A percentile compares a stretch with the other conserved stretches of the same genome.
phyloP scores from a whole-genome alignment of 2,797 vertebrate species.

The Aphelocoma californica region DNA sequence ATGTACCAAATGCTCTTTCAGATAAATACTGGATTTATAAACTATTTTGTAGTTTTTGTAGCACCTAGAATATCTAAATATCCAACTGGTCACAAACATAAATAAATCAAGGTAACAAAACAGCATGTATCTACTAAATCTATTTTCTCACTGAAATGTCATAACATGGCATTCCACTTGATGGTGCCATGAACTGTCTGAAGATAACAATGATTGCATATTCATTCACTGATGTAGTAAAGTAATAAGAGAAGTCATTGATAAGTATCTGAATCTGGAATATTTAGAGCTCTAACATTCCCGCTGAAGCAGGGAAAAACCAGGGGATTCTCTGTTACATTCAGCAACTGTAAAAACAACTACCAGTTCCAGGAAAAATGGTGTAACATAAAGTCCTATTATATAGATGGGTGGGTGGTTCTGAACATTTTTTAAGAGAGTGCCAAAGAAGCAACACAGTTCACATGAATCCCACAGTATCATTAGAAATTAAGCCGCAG shows the following conservation, averaged over 20 bases:
- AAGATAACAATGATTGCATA: background rate
- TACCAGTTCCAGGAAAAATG: conserved; percentile 31
- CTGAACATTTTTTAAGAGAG: background rate
- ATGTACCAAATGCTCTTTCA: background rate
- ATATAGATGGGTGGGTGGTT: background rate
- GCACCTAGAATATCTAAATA: background rate
- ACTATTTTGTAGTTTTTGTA: background rate
- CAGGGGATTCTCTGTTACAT: background rate
- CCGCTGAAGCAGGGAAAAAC: conserved; percentile 6
- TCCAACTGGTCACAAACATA: background rate
- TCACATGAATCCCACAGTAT: background rate
- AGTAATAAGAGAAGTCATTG: background rate
- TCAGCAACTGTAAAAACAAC: conserved; percentile 47
- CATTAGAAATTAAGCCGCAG: background rate
- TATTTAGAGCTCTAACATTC: background rate
- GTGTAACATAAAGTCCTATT: conserved; percentile 28
- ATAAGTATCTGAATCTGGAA: background rate
- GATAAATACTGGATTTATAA: background rate
- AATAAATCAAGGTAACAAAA: background rate
- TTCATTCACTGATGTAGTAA: background rate
- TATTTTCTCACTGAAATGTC: background rate
- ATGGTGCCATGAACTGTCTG: conserved; percentile 12
- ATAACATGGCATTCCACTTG: background rate
- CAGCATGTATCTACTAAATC: background rate
- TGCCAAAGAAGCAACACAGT: background rate